A percentile compares a stretch with the other conserved stretches of the same genome.
These are phyloP conservation scores for Drosophila yooni DNA, from an alignment of 2,888 invertebrate genomes.

Conservation along the genomic window DNA sequence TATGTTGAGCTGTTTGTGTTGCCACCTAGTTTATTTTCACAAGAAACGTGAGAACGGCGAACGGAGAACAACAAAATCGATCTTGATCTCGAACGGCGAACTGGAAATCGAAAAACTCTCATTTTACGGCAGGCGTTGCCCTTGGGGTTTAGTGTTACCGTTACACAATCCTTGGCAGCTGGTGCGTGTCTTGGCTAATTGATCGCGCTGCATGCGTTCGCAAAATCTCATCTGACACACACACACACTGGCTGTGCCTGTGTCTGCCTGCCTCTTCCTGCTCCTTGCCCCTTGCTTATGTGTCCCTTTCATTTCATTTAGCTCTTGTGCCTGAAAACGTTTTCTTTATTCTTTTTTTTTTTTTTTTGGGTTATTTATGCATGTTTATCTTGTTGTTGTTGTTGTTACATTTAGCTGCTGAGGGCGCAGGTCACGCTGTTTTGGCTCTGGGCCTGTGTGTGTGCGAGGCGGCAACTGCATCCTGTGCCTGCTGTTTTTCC, in stretches of 20 bases:
- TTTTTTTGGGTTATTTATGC: constrained; percentile 42
- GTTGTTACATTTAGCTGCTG: constrained; percentile 53
- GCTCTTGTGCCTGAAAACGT: constrained; percentile 23
- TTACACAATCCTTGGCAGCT: constrained; percentile 60
- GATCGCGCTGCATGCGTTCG: constrained; percentile 48
- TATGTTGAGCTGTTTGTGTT: constrained; percentile 6
- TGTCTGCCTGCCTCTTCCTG: neutral
- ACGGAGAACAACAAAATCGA: neutral
- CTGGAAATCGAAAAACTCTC: constrained; percentile 22
- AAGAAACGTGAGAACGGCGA: constrained; percentile 4
- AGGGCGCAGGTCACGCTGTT: constrained; percentile 59
- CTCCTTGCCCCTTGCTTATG: neutral
- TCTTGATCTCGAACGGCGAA: neutral
- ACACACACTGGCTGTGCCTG: neutral
- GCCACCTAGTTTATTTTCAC: constrained; percentile 16
- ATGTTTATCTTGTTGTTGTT: constrained; percentile 48
- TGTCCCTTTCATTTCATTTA: constrained; percentile 3
- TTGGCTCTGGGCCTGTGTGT: constrained; percentile 18
- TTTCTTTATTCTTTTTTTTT: neutral
- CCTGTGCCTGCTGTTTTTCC: constrained; percentile 54
- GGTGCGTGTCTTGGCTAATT: constrained; percentile 62
- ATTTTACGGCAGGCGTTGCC: constrained; percentile 49
- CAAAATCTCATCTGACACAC: constrained; percentile 33
- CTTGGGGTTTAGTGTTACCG: constrained; percentile 59
- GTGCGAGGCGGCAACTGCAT: constrained; percentile 52